Evolutionary conservation across 2,888 invertebrate species (phyloP).

Genomic region (Agrotis exclamationis): DNA sequence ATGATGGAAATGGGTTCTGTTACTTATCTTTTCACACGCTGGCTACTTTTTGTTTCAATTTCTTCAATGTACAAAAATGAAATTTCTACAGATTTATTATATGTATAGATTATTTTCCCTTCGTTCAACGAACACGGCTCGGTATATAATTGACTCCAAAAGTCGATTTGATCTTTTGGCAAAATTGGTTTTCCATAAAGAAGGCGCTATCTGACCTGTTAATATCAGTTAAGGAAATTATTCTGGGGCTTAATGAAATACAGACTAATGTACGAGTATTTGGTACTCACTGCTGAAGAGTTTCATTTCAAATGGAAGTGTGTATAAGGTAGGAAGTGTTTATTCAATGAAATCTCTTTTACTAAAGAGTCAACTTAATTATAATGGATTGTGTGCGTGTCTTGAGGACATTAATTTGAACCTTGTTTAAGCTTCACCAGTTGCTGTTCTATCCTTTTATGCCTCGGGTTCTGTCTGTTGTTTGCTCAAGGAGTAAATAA

Average conservation of each 20-base stretch:
- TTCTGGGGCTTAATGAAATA: conserved; percentile 45
- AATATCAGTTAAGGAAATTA: conserved; percentile 55
- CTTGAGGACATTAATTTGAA: conserved; percentile 27
- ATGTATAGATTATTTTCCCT: conserved; percentile 31
- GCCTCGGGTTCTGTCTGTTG: not conserved
- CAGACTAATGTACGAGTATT: conserved; percentile 41
- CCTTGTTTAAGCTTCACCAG: conserved; percentile 18
- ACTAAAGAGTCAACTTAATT: conserved; percentile 39
- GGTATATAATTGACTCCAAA: conserved; percentile 52
- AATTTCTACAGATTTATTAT: too few relatives aligned
- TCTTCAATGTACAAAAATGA: too few relatives aligned
- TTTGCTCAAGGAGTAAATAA: not conserved
- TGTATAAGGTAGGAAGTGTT: conserved; percentile 16
- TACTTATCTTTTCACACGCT: too few relatives aligned
- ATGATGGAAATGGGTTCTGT: too few relatives aligned
- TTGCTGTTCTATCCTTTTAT: conserved; percentile 14
- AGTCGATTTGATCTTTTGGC: conserved; percentile 59
- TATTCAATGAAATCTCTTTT: conserved; percentile 9
- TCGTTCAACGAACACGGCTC: conserved; percentile 23
- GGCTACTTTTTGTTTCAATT: too few relatives aligned
- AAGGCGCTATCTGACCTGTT: conserved; percentile 54
- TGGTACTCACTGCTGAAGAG: conserved; percentile 22
- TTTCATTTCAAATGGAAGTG: not conserved
- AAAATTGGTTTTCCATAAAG: conserved; percentile 64
- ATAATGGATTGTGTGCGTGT: conserved; percentile 30